Conservation (phyloP, 2,113 vertebrate genomes). For the Aleadryas rufinucha region DNA sequence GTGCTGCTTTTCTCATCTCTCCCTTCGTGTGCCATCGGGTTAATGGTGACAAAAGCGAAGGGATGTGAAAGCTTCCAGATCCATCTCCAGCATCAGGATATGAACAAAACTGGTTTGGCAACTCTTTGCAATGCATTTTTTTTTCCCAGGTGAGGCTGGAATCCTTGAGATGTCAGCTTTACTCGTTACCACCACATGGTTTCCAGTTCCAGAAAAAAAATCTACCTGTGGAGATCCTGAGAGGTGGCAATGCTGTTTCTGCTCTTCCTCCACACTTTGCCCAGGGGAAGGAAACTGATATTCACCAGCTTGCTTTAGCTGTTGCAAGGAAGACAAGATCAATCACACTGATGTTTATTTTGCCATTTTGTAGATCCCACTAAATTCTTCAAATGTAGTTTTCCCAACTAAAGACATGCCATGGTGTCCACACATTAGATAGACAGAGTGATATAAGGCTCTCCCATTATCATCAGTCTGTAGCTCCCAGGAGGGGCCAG, state of each 20-base stretch:
- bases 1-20: not conserved
- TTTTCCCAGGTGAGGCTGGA: not conserved
- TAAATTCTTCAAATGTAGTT: not conserved
- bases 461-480: not conserved
- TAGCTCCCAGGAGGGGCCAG: not conserved
- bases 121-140: not conserved
- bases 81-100: not conserved
- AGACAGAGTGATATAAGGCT: not conserved
- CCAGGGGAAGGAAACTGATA: not conserved
- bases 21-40: not conserved
- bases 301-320: not conserved
- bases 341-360: not conserved
- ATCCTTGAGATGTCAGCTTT: not conserved
- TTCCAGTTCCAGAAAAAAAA: not conserved
- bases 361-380: not conserved
- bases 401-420: not conserved
- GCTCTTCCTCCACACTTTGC: not conserved
- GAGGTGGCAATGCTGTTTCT: not conserved
- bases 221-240: not conserved
- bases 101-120: not conserved
- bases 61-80: not conserved
- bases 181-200: too few species aligned
- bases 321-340: not conserved
- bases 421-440: fast-evolving
- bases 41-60: not conserved